Evolutionary conservation across 2,797 vertebrate species (phyloP), one percentile per base, ranked within the genome.

Genomic region (Acanthurus tractus): DNA sequence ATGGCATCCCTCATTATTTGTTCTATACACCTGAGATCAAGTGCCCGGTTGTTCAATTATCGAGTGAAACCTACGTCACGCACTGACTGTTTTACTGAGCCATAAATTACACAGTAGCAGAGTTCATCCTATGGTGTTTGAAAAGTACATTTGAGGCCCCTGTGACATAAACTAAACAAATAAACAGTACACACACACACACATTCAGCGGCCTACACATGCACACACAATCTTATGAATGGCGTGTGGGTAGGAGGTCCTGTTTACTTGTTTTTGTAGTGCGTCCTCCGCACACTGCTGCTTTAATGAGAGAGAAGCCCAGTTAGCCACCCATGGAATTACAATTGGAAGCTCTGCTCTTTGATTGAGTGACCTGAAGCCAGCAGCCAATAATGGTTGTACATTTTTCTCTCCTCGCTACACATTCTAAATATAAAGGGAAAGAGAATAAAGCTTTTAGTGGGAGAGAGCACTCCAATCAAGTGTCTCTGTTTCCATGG

Each of bases 371-470:
- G 87, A 89, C 90, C 88, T 59, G 34, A 50, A 84, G 70, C 83
- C 78, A 66, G 80, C 76, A 73, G 61, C 81, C 85, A 86, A 86
- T 92, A 88, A 91, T 86, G 83, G 76, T 49, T 23, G 61, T 66
- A 72, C 81, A 79, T 86, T 83, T 86, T 74, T 68, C 48, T 1
- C 76, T 85, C 69, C 73, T 78, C 55, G 49, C 75, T 74, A 78
- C 87, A 86, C 61, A 67, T 85, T 91, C 79, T 90, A 90, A 92
- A 94, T 89, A 92, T 89, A 93, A 88, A 88, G 64, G 63, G 49
- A 86, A 65, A 73, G 79, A 82, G 77, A 84, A 91, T 84, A 87
- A 90, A 90, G 91, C 93, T 93, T 93, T 93, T 93, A 93, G 86
- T 49, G 29, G 61, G 75, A 85, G 79, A 89, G 87, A 88, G 88